Base-by-base conservation (phyloP, 2,797 vertebrate species). In the Hozukius guyotensis region DNA sequence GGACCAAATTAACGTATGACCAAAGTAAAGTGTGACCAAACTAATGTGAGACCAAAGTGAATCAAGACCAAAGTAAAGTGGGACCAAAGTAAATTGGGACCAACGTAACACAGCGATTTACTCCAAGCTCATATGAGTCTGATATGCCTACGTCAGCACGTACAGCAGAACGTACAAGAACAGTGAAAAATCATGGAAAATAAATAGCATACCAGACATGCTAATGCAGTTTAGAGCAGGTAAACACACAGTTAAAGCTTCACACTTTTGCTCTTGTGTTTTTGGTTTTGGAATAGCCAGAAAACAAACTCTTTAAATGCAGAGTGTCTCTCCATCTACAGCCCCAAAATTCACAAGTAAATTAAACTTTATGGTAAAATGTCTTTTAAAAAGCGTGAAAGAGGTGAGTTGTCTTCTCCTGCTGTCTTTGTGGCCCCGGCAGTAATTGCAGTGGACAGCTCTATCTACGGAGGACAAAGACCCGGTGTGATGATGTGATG, bases 371-470 rank as follows among this genome's bases (percentile, higher is more conserved):
- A 24, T 32, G 5, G 16, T 49, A 13, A 56, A 29, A 71, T 46
- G 12, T 59, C 32, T 69, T 57, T 59, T 4, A 18, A 59, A 13
- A 42, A 59, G 36, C 32, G 25, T 7, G 18, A 42, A 71, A 55
- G 9, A 57, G 55, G 55, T 13, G 36, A 62, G 34, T 1, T 38
- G 60, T 68, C 16, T 75, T 12, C 73, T 4, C n/a, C 20, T 10
- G 10, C 25, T 89, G 92, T 94, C 94, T 95, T 95, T 96, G 96
- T 95, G 94, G 94, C 92, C 94, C 88, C 91, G 91, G 93, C 78
- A 6, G 89, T 98, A 97, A 97, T 97, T 96, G 95, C 94, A 94
- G 91, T 78, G 90, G 97, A 97, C 96, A 97, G 94, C 92, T 94
- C 95, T 92, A 94, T 97, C 96, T 96, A 94, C 80, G 25, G 93